These are phyloP conservation scores for Paradisaea rubra DNA, from an alignment of 2,113 vertebrate genomes.

Conservation along the genomic window DNA sequence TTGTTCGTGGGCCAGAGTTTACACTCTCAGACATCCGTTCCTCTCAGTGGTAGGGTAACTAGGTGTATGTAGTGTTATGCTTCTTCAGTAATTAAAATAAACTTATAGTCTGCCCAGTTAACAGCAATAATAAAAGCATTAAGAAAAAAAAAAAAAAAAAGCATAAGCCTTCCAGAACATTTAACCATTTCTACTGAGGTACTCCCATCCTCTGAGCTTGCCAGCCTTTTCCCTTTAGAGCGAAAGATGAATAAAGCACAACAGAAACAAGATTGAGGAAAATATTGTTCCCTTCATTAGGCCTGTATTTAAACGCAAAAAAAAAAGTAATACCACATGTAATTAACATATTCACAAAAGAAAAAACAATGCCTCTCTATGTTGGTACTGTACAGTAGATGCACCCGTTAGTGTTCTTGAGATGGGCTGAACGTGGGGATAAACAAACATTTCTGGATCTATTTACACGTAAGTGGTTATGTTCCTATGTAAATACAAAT, in stretches of 20 bases:
- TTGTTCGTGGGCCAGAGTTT: constrained; percentile 60
- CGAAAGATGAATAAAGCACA: constrained; percentile 71
- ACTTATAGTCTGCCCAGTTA: constrained; percentile 48
- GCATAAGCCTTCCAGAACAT: constrained; percentile 33
- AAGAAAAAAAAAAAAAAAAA: not conserved
- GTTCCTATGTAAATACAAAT: constrained; percentile 66
- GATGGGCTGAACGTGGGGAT: constrained; percentile 63
- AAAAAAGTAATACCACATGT: constrained; percentile 75
- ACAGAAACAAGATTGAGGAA: constrained; percentile 70
- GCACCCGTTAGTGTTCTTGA: constrained; percentile 58
- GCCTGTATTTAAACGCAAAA: constrained; percentile 75
- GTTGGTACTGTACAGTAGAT: constrained; percentile 66
- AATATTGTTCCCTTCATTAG: constrained; percentile 89
- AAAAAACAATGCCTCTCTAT: constrained; percentile 59
- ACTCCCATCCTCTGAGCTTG: constrained; percentile 61
- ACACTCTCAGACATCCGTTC: constrained; percentile 11
- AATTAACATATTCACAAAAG: constrained; percentile 72
- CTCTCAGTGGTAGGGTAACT: constrained; percentile 37
- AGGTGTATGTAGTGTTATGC: constrained; percentile 56
- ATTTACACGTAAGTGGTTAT: constrained; percentile 72
- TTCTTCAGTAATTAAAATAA: constrained; percentile 60
- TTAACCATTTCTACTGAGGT: constrained; percentile 56
- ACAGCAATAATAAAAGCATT: constrained; percentile 57
- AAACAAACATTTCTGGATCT: constrained; percentile 78
- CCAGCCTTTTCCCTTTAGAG: constrained; percentile 60